Percentiles rank a stretch among this genome's conserved stretches.
Evolutionary conservation across 2,797 vertebrate species (phyloP).

Genomic region (Catostomus latipinnis): DNA sequence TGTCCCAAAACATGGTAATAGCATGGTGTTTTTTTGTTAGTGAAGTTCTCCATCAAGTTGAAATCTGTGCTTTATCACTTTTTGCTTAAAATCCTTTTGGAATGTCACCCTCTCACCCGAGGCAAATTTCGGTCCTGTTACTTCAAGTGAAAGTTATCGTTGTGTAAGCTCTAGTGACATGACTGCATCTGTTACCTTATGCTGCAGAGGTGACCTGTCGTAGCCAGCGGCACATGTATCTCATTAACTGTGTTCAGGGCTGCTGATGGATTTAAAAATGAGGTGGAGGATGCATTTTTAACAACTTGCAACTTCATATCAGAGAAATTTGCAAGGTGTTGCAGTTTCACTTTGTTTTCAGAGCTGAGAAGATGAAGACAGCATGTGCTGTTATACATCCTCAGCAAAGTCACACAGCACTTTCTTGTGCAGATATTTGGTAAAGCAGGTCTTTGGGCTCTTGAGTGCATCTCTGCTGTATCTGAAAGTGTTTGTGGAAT

Average conservation of each 20-base stretch:
- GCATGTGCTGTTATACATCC: not conserved
- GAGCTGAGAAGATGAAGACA: not conserved
- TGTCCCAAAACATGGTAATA: too few relatives aligned
- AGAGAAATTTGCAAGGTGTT: constrained; percentile 9
- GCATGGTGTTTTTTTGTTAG: too few relatives aligned
- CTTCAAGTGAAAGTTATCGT: not conserved
- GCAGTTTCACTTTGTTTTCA: not conserved
- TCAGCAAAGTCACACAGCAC: not conserved
- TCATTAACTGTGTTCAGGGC: constrained; percentile 38
- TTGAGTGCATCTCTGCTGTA: constrained; percentile 1
- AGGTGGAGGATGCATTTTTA: not conserved
- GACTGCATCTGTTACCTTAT: not conserved
- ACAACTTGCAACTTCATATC: not conserved
- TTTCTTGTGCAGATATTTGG: not conserved
- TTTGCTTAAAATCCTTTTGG: too few relatives aligned
- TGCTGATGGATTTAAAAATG: not conserved
- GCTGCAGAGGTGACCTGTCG: constrained; percentile 3
- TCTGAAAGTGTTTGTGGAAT: not conserved
- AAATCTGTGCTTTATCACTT: too few relatives aligned
- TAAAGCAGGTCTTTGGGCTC: not conserved
- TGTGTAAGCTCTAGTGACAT: not conserved
- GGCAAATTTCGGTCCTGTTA: too few relatives aligned
- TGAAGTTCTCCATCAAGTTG: too few relatives aligned
- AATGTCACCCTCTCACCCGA: too few relatives aligned
- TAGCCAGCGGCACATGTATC: constrained; percentile 31